Conservation (phyloP, 2,113 vertebrate genomes). For the Trachemys scripta region DNA sequence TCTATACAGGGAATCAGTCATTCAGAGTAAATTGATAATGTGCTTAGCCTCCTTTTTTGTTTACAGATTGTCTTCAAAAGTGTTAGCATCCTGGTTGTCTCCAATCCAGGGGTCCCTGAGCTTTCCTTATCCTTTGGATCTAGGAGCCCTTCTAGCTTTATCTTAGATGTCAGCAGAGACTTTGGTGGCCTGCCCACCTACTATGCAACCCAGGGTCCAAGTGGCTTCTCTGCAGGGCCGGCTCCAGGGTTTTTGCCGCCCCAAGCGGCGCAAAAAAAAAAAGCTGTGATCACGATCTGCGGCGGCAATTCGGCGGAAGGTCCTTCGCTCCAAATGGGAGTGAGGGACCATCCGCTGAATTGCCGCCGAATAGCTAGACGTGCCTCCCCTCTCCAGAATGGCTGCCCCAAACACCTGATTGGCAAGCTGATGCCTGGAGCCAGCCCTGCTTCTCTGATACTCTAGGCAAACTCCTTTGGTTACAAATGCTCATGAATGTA, state of each 20-base stretch:
- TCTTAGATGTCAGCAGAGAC: background rate
- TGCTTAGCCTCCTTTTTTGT: background rate
- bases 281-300: too few relatives aligned
- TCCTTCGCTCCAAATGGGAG: too few relatives aligned
- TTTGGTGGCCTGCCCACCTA: background rate
- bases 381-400: too few relatives aligned
- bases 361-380: too few relatives aligned
- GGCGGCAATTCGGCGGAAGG: too few relatives aligned
- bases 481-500: background rate
- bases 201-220: fast-evolving
- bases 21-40: background rate
- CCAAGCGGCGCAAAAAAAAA: too few relatives aligned
- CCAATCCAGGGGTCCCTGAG: background rate
- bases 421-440: too few relatives aligned
- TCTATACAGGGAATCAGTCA: background rate
- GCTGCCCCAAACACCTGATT: too few relatives aligned
- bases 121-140: background rate
- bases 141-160: background rate
- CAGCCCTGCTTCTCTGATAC: background rate
- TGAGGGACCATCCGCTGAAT: too few relatives aligned
- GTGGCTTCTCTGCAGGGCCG: background rate
- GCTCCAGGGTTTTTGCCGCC: too few relatives aligned
- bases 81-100: background rate
- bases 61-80: background rate
- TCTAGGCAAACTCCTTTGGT: background rate